Evolutionary conservation across 2,113 vertebrate genomes (phyloP).

Genomic region (Caretta caretta): DNA sequence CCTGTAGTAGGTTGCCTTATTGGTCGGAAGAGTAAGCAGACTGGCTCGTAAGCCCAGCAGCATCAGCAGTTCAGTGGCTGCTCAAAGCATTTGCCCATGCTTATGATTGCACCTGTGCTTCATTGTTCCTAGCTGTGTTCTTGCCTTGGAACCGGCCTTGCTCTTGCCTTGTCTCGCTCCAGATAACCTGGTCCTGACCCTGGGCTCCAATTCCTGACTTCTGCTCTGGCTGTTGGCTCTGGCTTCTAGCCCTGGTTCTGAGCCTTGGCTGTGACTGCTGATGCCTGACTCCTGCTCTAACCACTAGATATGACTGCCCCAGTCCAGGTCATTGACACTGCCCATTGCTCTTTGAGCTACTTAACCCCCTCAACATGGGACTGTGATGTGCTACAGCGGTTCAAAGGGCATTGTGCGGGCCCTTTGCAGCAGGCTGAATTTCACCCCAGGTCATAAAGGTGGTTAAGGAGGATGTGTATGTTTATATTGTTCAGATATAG

Average conservation of each 20-base stretch:
- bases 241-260: not conserved
- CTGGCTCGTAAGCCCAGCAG: not conserved
- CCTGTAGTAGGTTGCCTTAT: not conserved
- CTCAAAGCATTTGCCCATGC: not conserved
- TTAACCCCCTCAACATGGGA: not conserved
- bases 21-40: not conserved
- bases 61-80: not conserved
- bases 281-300: not conserved
- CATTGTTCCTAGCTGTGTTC: not conserved
- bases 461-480: not conserved
- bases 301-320: not conserved
- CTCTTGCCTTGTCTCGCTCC: not conserved
- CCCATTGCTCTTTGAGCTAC: accelerated
- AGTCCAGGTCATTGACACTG: not conserved
- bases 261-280: not conserved
- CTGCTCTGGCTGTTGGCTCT: not conserved
- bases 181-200: not conserved
- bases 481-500: not conserved
- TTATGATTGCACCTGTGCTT: not conserved
- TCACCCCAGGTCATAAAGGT: not conserved
- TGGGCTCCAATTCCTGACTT: not conserved
- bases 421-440: not conserved
- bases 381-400: not conserved
- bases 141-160: not conserved
- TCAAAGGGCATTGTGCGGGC: not conserved